Evolutionary conservation across 2,888 invertebrate species (phyloP), one percentile per base, ranked within the genome.

Genomic region (Shargacucullia verbasci): DNA sequence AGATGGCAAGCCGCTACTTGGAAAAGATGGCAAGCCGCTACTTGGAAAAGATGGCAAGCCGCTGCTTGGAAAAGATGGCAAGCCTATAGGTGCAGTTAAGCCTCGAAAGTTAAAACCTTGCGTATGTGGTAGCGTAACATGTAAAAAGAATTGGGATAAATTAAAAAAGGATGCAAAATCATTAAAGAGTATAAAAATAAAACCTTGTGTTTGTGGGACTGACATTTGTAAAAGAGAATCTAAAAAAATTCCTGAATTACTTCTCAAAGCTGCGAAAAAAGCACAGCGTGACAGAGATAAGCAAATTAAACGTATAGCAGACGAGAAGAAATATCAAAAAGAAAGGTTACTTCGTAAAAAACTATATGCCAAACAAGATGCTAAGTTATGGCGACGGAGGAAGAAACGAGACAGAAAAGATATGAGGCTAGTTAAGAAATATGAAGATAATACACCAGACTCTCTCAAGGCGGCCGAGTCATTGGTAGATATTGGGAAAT

Each of bases 121-220:
- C 20, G 8, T 69, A 41, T 69, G 69, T 35, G 71, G 72, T 13
- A 65, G 65, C 33, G 1, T 7, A 13, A 8, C 43, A 9, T 71
- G 67, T 49, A 38, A 60, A 45, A 41, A 50, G 45, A 52, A 70
- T 40, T 52, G 33, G 45, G n/a, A 54, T 15, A 47, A 15, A 44
- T 31, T 55, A 14, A 13, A 14, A 15, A 40, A 11, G 0, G 47
- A 60, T 9, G 31, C 48, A 38, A 15, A 9, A 4, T 31, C 37
- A 29, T 0, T 3, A 1, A 27, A 38, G 2, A 15, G 10, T n/a
- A n/a, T 50, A 4, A 40, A 45, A 41, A 20, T 39, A 13, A 45
- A 38, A 11, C 56, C 34, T 41, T 71, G 66, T 58, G 9, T 69
- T 37, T 72, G 69, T 45, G 69, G 72, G 8, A 66, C 45, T 46